Base-by-base conservation (phyloP, 2,113 vertebrate species). In the Guaruba guarouba region DNA sequence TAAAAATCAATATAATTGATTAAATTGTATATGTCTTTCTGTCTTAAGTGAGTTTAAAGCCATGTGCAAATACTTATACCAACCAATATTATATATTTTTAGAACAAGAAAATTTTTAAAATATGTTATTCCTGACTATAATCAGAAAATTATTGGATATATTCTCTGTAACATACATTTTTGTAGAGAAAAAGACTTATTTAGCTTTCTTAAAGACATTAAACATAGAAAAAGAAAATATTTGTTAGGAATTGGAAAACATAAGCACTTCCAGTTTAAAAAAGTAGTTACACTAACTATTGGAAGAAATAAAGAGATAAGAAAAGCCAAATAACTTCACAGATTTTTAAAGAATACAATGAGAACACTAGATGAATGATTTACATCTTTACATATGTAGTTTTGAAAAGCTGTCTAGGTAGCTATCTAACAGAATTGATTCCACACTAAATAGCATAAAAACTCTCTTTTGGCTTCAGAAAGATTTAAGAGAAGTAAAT, bases 1-100 rank as follows among this genome's bases (percentile, higher is more conserved):
- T 13, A 24, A 59, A 96, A 92, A 89, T 83, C 64, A 88, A 29
- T 82, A 79, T 52, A 11, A 74, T 61, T 85, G 41, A 93, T 95
- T 94, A 82, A 88, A 91, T 70, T 90, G 24, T 66, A 2, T 61
- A 35, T 22, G 11, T 33, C 6, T 27, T 54, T 81, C 52, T 75
- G 6, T 20, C 78, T 93, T 37, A 64, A 91, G n/a, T 73, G 13
- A 59, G 33, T 59, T 59, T 59, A 59, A n/a, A 59, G 7, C 33
- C 15, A 29, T 70, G 35, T 79, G 7, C 31, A 8, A 41, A 41
- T 67, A 55, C 24, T 71, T 77, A 12, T 11, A 83, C 18, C 17
- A 71, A 51, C 2, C 14, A 61, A 39, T 7, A 10, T 6, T 55
- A 16, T 29, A 5, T 27, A n/a, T 55, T 54, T 86, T 46, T 54